Percentiles rank a stretch among this genome's conserved stretches.
Evolutionary conservation across 2,797 vertebrate genomes (phyloP).

Genomic region (Momotus momota): DNA sequence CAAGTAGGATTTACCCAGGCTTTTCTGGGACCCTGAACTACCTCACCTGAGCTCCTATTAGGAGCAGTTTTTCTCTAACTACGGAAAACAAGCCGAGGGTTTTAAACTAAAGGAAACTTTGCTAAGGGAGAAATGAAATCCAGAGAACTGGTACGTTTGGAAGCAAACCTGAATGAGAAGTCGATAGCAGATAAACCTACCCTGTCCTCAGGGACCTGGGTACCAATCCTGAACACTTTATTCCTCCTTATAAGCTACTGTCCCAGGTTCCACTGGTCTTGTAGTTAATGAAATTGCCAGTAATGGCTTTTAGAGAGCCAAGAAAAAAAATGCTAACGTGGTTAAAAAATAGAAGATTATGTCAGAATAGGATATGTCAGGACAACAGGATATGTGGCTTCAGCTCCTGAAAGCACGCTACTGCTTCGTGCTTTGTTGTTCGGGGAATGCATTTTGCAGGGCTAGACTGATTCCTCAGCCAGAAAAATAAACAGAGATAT

Average conservation of each 20-base stretch:
- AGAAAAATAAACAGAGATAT: neutral
- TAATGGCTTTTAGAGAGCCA: neutral
- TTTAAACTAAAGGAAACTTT: neutral
- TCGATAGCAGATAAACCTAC: neutral
- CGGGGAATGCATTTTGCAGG: neutral
- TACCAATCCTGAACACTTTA: fast-evolving
- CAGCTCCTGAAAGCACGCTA: neutral
- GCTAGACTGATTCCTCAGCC: neutral
- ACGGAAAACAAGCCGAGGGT: neutral
- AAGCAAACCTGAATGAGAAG: neutral
- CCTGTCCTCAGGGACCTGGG: neutral
- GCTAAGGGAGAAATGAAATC: neutral
- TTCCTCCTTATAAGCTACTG: neutral
- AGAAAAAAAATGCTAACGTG: neutral
- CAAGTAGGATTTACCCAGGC: neutral
- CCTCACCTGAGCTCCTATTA: neutral
- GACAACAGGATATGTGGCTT: neutral
- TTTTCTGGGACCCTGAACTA: neutral
- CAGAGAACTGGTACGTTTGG: neutral
- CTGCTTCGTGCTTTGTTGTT: fast-evolving
- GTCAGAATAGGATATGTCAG: neutral
- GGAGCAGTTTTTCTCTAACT: neutral
- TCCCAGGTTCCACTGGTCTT: neutral
- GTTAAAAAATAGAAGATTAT: neutral
- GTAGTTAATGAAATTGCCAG: neutral